These are phyloP conservation scores for Scomber colias DNA, from an alignment of 2,113 vertebrate species.

Conservation along the genomic window DNA sequence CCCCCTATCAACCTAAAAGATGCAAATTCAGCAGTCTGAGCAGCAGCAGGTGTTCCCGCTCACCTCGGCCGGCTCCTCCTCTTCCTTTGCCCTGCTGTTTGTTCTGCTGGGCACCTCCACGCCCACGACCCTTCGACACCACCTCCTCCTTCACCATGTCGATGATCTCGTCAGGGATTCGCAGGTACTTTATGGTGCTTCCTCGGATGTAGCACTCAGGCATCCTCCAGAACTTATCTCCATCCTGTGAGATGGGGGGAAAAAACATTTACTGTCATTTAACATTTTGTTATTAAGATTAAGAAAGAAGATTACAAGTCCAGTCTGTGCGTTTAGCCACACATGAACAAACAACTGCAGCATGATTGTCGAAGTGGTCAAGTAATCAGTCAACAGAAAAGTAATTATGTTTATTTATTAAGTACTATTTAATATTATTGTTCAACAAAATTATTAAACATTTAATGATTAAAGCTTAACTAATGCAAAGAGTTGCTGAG, in stretches of 20 bases:
- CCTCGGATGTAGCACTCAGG: slow-evolving; percentile 97
- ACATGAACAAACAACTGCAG: too few relatives aligned
- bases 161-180: slow-evolving; percentile 97
- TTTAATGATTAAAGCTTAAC: too few relatives aligned
- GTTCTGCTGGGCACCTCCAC: slow-evolving; percentile 94
- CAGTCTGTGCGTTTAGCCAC: too few relatives aligned
- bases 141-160: slow-evolving; percentile 99
- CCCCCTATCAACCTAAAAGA: neutral
- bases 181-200: slow-evolving; percentile 98
- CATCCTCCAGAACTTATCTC: slow-evolving; percentile 99
- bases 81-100: slow-evolving; percentile 95
- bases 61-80: slow-evolving; percentile 91
- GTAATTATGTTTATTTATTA: too few relatives aligned
- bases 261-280: too few relatives aligned
- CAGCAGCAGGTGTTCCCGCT: slow-evolving; percentile 3
- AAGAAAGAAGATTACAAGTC: too few relatives aligned
- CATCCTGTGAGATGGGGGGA: slow-evolving; percentile 84
- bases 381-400: too few relatives aligned
- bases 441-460: too few relatives aligned
- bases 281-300: too few relatives aligned
- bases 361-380: too few relatives aligned
- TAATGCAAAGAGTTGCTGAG: too few relatives aligned
- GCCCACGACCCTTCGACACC: slow-evolving; percentile 93
- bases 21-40: neutral
- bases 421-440: too few relatives aligned